A percentile compares a stretch with the other conserved stretches of the same genome.
phyloP scores from a whole-genome alignment of 2,888 invertebrate species.

The Apomyelois bistriatella region DNA sequence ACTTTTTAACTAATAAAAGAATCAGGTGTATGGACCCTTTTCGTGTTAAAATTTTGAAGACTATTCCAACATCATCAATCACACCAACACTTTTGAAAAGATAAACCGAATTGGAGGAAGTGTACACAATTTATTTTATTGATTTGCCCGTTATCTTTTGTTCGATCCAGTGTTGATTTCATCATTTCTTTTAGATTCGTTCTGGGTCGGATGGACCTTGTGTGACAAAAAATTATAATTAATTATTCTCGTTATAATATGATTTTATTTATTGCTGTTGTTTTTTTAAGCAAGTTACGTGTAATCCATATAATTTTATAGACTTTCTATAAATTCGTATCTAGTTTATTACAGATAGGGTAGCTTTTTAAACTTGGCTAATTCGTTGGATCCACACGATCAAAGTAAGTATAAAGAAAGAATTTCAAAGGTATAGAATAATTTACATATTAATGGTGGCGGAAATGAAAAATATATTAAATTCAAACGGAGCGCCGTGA shows the following conservation, averaged over 20 bases:
- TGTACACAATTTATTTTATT: conserved; percentile 73
- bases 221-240: conserved; percentile 35
- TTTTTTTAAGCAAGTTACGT: not conserved
- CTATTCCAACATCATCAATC: conserved; percentile 62
- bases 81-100: conserved; percentile 65
- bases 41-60: conserved; percentile 24
- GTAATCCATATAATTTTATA: too few relatives aligned
- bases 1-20: not conserved
- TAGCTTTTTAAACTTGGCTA: not conserved
- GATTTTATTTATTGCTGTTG: not conserved
- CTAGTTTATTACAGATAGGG: not conserved
- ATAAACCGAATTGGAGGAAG: conserved; percentile 66
- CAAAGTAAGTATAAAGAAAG: conserved; percentile 42
- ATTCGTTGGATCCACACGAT: conserved; percentile 27
- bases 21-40: not conserved
- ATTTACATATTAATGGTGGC: conserved; percentile 75
- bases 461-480: conserved; percentile 80
- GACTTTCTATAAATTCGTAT: too few relatives aligned
- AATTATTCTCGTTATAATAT: not conserved
- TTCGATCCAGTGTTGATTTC: conserved; percentile 62
- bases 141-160: conserved; percentile 70
- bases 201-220: conserved; percentile 39
- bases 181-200: conserved; percentile 55
- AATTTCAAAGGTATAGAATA: conserved; percentile 50
- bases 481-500: conserved; percentile 75